Conservation (phyloP, 1,140 invertebrate species). For the Agrilus planipennis region DNA sequence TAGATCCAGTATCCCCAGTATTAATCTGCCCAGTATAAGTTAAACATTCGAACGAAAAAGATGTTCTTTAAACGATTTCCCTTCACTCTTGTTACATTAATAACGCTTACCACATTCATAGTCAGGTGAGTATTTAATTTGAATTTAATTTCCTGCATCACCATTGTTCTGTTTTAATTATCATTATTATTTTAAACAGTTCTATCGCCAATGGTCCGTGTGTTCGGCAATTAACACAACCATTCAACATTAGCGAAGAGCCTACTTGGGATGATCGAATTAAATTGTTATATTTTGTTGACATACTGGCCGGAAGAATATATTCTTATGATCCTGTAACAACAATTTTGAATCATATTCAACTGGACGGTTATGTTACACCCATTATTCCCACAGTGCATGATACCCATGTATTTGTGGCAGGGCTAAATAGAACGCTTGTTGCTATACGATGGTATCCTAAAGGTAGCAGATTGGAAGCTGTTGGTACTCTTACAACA, state of each 20-base stretch:
- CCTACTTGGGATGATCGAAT: conserved; percentile 54
- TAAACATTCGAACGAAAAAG: too few relatives aligned
- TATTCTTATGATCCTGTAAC: conserved; percentile 44
- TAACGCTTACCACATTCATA: too few relatives aligned
- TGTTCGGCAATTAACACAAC: conserved; percentile 50
- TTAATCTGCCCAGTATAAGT: too few relatives aligned
- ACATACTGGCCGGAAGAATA: conserved; percentile 45
- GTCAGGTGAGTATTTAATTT: too few relatives aligned
- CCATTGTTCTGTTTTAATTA: too few relatives aligned
- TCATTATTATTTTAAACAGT: too few relatives aligned
- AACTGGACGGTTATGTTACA: conserved; percentile 36
- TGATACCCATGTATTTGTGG: conserved; percentile 46
- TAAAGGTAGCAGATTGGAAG: conserved; percentile 32
- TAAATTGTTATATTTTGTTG: conserved; percentile 53
- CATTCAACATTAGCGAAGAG: conserved; percentile 42
- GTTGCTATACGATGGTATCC: conserved; percentile 57
- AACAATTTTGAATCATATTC: conserved; percentile 33
- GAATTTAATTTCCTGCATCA: too few relatives aligned
- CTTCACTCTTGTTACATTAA: too few relatives aligned
- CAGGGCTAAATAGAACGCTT: conserved; percentile 48
- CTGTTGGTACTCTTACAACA: conserved; percentile 37
- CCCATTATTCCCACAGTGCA: conserved; percentile 56
- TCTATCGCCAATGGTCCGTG: conserved; percentile 35
- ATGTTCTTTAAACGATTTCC: too few relatives aligned
- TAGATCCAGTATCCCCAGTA: too few relatives aligned